Evolutionary conservation across 2,113 vertebrate genomes (phyloP).

Genomic region (Nesoenas mayeri): DNA sequence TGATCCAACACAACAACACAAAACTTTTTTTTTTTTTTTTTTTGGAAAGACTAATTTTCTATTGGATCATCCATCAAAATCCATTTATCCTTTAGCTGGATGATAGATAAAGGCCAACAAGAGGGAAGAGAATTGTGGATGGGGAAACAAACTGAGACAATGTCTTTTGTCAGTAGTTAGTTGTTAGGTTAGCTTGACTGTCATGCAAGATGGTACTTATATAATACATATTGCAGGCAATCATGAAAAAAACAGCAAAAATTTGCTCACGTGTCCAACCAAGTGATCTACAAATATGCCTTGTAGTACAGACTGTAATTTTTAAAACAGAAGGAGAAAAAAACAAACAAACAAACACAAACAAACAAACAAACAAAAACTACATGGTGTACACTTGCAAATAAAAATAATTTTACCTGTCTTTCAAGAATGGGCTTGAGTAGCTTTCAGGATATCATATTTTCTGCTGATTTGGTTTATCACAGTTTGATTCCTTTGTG

Average conservation of each 20-base stretch:
- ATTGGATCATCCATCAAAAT: not conserved
- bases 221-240: not conserved
- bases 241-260: not conserved
- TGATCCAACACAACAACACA: not conserved
- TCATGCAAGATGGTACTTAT: not conserved
- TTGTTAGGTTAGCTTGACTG: not conserved
- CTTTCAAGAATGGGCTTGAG: not conserved
- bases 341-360: too few species aligned
- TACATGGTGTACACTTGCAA: not conserved
- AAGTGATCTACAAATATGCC: not conserved
- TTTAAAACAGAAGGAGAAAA: not conserved
- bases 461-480: not conserved
- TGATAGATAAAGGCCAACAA: not conserved
- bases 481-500: accelerated
- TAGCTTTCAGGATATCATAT: not conserved
- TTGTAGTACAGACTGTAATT: not conserved
- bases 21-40: not conserved
- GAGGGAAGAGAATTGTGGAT: not conserved
- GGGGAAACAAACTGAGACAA: not conserved
- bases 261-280: not conserved
- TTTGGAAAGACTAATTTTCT: not conserved
- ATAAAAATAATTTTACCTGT: not conserved
- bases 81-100: not conserved
- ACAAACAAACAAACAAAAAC: accelerated
- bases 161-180: not conserved